These are phyloP conservation scores for Microtus ochrogaster DNA, from an alignment of 2,113 vertebrate species.

Conservation along the genomic window DNA sequence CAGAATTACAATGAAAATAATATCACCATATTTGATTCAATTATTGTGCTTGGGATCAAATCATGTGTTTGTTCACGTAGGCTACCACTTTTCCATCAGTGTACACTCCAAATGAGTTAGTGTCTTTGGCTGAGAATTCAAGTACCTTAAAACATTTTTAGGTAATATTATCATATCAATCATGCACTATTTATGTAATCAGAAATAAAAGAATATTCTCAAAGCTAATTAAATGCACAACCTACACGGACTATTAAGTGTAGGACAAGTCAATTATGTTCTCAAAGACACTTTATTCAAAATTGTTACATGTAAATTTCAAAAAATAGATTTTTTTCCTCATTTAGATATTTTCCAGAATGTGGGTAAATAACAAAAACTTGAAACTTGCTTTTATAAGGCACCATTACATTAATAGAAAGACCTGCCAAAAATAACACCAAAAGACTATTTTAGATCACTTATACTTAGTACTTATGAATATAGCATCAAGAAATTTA, in stretches of 20 bases:
- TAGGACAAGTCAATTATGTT: neutral
- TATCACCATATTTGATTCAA: neutral
- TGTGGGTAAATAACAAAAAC: neutral
- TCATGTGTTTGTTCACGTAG: no score
- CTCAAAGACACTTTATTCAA: neutral
- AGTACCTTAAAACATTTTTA: neutral
- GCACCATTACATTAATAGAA: neutral
- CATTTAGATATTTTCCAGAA: neutral
- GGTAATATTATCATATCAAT: neutral
- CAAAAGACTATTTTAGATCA: neutral
- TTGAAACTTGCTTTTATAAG: slow-evolving; percentile 25
- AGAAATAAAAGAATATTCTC: neutral
- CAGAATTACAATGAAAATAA: neutral
- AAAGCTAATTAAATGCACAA: neutral
- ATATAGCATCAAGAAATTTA: neutral
- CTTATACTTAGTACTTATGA: neutral
- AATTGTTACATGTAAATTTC: neutral
- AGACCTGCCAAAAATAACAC: neutral
- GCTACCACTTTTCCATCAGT: neutral
- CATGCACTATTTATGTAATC: neutral
- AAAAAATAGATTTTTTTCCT: neutral
- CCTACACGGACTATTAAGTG: neutral
- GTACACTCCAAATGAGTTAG: neutral
- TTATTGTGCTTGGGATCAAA: neutral
- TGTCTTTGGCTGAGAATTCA: neutral